These are phyloP conservation scores for Hybognathus amarus DNA, from an alignment of 2,797 vertebrate species.

Conservation along the genomic window DNA sequence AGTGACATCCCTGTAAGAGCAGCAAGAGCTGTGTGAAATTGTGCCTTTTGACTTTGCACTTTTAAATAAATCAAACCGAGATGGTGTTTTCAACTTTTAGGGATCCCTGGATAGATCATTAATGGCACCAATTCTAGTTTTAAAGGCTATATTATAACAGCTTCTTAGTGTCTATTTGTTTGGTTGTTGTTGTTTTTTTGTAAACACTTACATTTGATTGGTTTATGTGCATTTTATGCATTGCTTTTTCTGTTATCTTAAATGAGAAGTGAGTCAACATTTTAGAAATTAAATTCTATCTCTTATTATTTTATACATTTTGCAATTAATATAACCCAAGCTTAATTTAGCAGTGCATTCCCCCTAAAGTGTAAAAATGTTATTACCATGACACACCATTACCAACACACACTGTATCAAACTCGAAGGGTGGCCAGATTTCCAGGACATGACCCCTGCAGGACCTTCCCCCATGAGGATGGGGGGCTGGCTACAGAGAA, in stretches of 20 bases:
- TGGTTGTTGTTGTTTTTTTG: not conserved
- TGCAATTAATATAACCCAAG: not conserved
- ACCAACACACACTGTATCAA: not conserved
- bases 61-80: not conserved
- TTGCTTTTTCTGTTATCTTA: not conserved
- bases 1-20: slow-evolving; percentile 14
- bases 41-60: not conserved
- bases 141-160: not conserved
- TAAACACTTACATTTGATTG: no score
- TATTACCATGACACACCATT: not conserved
- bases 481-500: not conserved
- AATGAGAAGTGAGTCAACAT: not conserved
- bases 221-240: not conserved
- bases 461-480: not conserved
- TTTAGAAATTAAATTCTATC: not conserved
- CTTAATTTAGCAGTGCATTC: not conserved
- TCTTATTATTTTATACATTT: not conserved
- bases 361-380: not conserved
- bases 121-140: not conserved
- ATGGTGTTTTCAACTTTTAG: not conserved
- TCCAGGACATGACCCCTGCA: not conserved
- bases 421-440: not conserved
- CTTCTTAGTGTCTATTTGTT: not conserved
- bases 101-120: not conserved
- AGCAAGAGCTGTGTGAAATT: not conserved